Evolutionary conservation across 2,797 vertebrate genomes (phyloP).

Genomic region (Yasuhikotakia modesta): DNA sequence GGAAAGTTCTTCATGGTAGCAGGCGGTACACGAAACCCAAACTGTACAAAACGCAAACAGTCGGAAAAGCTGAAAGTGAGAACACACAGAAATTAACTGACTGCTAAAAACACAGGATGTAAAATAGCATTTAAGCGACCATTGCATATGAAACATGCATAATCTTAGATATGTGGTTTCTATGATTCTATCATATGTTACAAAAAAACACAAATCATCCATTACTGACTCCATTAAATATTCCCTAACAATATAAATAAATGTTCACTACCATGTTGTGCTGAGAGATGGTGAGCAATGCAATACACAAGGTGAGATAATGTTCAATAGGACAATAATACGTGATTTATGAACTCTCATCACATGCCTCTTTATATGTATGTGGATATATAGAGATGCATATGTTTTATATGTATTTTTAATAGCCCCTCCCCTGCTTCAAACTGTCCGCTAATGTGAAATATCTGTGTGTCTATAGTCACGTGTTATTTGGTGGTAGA

Average conservation of each 20-base stretch:
- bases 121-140: too few species aligned
- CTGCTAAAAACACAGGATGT: too few species aligned
- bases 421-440: not conserved
- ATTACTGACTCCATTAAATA: not conserved
- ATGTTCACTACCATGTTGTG: constrained; percentile 4
- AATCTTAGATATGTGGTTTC: too few species aligned
- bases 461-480: not conserved
- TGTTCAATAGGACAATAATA: not conserved
- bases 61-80: constrained; percentile 6
- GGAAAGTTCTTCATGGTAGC: too few species aligned
- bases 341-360: not conserved
- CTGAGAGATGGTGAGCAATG: not conserved
- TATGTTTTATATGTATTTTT: too few species aligned
- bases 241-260: not conserved
- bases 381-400: not conserved
- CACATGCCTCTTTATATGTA: not conserved
- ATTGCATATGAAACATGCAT: not conserved
- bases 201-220: too few species aligned
- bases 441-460: not conserved
- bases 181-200: too few species aligned
- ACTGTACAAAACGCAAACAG: not conserved
- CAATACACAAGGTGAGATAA: not conserved
- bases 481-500: not conserved
- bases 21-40: not conserved
- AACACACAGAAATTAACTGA: not conserved